Base-by-base conservation (phyloP, 2,888 invertebrate genomes). In the Cephus rjabovi region DNA sequence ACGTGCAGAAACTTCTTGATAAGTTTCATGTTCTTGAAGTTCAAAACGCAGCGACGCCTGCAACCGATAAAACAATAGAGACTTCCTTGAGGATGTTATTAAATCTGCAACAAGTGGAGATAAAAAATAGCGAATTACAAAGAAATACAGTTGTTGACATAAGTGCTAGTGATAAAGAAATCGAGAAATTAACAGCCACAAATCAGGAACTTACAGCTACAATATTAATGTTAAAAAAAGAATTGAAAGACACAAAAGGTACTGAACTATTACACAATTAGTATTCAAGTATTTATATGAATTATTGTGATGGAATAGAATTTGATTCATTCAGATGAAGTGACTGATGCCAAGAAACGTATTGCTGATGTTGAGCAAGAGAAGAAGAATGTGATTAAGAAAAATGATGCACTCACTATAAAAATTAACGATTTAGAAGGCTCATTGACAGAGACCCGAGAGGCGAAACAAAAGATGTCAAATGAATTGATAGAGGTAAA, bases 1-100 rank as follows among this genome's bases (percentile, higher is more conserved):
- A 95, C 91, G 91, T 95, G 69, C 95, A 95, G 85, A 93, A 92
- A 82, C 91, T 95, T 34, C 85, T 94, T 69, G 93, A 93, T 82
- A 94, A 94, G 88, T 89, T 90, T 81, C 90, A 90, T 83, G 82
- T 81, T 78, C 81, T 90, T 78, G 90, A 90, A 81, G 81, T 90
- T 71, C 88, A 89, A 87, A 88, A 87, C 84, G 88, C 89, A 73
- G 79, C 86, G 75, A 85, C 85, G 75, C 87, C 89, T 69, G 82
- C 83, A 76, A 84, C 84, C 76, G 86, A 84, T 35, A 80, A 82
- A 76, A 82, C 85, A 30, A 79, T 88, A 76, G 90, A 90, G 76
- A 80, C 83, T 70, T 81, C 88, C 74, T 80, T 89, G 69, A 89
- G 86, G 82, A 85, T 88, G 86, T 79, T 89, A 12, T 76, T 89